Evolutionary conservation across 2,113 vertebrate species (phyloP).

Genomic region (Oncorhynchus clarkii): DNA sequence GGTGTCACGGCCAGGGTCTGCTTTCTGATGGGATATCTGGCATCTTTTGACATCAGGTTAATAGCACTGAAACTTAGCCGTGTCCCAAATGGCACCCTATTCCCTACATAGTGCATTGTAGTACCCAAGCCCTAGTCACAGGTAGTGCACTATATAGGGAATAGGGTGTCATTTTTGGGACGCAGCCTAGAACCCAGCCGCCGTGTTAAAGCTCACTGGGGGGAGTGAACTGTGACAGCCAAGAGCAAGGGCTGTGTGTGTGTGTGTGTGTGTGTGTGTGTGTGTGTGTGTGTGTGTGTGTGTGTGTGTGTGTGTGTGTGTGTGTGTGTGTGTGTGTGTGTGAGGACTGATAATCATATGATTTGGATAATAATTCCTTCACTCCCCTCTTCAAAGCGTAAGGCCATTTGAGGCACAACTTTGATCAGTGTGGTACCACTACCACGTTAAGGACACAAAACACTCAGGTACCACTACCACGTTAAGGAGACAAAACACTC

Average conservation of each 20-base stretch:
- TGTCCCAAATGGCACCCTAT: too few relatives aligned
- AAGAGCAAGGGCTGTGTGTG: neutral
- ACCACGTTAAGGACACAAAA: too few relatives aligned
- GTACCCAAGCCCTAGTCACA: too few relatives aligned
- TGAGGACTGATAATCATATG: conserved; percentile 24
- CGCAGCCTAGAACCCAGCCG: neutral
- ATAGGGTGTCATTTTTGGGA: too few relatives aligned
- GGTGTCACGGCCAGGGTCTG: conserved; percentile 4
- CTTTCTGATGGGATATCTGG: conserved; percentile 26
- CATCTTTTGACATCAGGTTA: conserved; percentile 44
- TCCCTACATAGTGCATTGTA: too few relatives aligned
- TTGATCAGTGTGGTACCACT: neutral
- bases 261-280: too few relatives aligned
- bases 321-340: neutral
- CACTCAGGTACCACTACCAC: too few relatives aligned
- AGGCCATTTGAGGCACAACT: neutral
- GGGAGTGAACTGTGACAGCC: conserved; percentile 16
- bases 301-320: neutral
- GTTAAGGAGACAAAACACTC: too few relatives aligned
- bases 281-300: conserved; percentile 1
- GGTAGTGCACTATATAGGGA: too few relatives aligned
- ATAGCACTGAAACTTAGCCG: conserved; percentile 27
- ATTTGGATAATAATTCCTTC: conserved; percentile 30
- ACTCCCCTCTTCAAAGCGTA: conserved; percentile 5
- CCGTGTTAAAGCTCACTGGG: conserved; percentile 19